Evolutionary conservation across 2,888 invertebrate genomes (phyloP).

Genomic region (Catonia carolina): DNA sequence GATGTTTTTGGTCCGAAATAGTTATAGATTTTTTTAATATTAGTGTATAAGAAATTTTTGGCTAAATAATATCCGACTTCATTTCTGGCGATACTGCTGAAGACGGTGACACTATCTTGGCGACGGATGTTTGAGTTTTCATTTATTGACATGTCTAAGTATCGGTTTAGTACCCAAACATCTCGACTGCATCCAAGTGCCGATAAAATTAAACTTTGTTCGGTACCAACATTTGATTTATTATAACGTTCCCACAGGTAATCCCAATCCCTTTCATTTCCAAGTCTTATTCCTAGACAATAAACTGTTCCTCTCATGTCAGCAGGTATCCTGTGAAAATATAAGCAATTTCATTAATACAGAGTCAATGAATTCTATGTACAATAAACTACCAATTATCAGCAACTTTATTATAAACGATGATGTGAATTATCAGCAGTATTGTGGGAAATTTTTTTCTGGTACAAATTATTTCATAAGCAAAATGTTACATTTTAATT

Average conservation of each 20-base stretch:
- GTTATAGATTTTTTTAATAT: conserved; percentile 55
- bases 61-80: conserved; percentile 63
- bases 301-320: conserved; percentile 69
- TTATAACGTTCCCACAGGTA: conserved; percentile 77
- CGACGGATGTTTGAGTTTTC: conserved; percentile 57
- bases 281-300: conserved; percentile 76
- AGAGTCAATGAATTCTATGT: no score
- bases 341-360: no score
- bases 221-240: conserved; percentile 69
- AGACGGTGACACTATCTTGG: conserved; percentile 60
- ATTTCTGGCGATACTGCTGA: conserved; percentile 55
- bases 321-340: conserved; percentile 55
- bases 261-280: conserved; percentile 80
- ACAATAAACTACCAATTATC: no score
- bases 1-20: conserved; percentile 48
- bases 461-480: no score
- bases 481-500: no score
- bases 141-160: conserved; percentile 58
- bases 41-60: conserved; percentile 59
- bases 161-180: conserved; percentile 70
- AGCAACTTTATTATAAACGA: no score
- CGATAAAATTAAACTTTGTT: conserved; percentile 67
- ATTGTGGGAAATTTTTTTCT: no score
- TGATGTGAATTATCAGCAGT: no score
- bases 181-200: conserved; percentile 78